These are phyloP conservation scores for Chaenocephalus aceratus DNA, from an alignment of 2,113 vertebrate genomes.

Conservation along the genomic window DNA sequence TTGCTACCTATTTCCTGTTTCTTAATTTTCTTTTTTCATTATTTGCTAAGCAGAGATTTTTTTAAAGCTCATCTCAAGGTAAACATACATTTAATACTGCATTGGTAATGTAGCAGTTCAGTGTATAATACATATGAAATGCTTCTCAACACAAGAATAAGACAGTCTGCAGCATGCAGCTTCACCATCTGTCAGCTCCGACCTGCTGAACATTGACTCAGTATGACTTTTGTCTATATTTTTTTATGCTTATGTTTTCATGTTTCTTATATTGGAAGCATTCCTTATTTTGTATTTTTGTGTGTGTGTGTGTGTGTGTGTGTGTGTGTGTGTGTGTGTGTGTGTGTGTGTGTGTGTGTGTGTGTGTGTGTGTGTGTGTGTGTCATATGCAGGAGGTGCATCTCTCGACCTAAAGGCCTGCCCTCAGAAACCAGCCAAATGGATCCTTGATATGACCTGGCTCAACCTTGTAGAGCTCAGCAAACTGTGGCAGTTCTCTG, in stretches of 20 bases:
- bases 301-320: too few relatives aligned
- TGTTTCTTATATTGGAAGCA: not conserved
- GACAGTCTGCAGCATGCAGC: constrained; percentile 47
- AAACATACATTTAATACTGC: constrained; percentile 18
- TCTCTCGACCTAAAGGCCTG: constrained; percentile 95
- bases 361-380: not conserved
- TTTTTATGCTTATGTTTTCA: constrained; percentile 8
- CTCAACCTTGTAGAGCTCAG: constrained; percentile 95
- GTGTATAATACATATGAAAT: constrained; percentile 26
- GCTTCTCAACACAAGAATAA: constrained; percentile 47
- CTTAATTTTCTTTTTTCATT: not conserved
- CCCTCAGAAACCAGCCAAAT: constrained; percentile 92
- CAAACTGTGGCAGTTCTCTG: constrained; percentile 93
- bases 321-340: too few relatives aligned
- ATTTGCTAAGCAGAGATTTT: not conserved
- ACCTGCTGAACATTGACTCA: constrained; percentile 33
- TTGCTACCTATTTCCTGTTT: not conserved
- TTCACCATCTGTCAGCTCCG: constrained; percentile 62
- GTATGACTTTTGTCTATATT: constrained; percentile 1
- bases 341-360: not conserved
- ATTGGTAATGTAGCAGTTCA: constrained; percentile 25
- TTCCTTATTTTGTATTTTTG: not conserved
- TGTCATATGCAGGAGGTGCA: constrained; percentile 88
- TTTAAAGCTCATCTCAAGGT: constrained; percentile 8
- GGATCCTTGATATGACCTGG: constrained; percentile 98